Percentiles rank a stretch among this genome's conserved stretches.
Evolutionary conservation across 2,797 vertebrate species (phyloP).

Genomic region (Fundulus diaphanus): DNA sequence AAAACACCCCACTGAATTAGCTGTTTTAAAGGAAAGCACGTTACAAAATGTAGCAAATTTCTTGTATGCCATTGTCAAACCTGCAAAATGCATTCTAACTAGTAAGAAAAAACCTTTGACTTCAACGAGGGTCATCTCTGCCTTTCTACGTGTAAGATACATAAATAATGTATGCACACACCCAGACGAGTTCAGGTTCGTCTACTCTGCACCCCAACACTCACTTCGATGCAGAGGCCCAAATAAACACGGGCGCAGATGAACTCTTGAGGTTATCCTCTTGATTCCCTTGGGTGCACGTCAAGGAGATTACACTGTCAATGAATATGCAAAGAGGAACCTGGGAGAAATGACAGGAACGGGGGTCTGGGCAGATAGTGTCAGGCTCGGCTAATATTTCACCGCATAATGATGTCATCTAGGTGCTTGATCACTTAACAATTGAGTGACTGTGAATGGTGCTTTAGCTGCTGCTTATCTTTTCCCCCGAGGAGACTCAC

Average conservation of each 20-base stretch:
- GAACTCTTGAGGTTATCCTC: constrained; percentile 78
- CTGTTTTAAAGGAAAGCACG: neutral
- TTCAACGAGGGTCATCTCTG: constrained; percentile 60
- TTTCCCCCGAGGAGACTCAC: constrained; percentile 40
- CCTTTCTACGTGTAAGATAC: constrained; percentile 58
- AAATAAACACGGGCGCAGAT: constrained; percentile 71
- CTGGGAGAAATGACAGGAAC: constrained; percentile 42
- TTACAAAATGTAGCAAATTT: neutral
- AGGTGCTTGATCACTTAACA: constrained; percentile 55
- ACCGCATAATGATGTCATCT: constrained; percentile 64
- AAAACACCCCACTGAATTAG: neutral
- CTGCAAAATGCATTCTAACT: constrained; percentile 24
- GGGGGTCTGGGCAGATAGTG: constrained; percentile 29
- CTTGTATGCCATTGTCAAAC: neutral
- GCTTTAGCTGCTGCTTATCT: constrained; percentile 50
- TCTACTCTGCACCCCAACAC: constrained; percentile 51
- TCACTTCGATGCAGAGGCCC: constrained; percentile 43
- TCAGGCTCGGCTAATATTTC: constrained; percentile 54
- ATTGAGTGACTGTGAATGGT: constrained; percentile 46
- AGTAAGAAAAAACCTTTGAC: constrained; percentile 24
- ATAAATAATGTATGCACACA: constrained; percentile 84
- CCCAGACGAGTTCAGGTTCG: constrained; percentile 61
- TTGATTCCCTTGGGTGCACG: constrained; percentile 63
- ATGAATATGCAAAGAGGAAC: constrained; percentile 73
- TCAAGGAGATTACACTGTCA: constrained; percentile 70